A percentile compares a stretch with the other conserved stretches of the same genome.
phyloP scores from a whole-genome alignment of 1,140 invertebrate species.

The Capitella teleta region DNA sequence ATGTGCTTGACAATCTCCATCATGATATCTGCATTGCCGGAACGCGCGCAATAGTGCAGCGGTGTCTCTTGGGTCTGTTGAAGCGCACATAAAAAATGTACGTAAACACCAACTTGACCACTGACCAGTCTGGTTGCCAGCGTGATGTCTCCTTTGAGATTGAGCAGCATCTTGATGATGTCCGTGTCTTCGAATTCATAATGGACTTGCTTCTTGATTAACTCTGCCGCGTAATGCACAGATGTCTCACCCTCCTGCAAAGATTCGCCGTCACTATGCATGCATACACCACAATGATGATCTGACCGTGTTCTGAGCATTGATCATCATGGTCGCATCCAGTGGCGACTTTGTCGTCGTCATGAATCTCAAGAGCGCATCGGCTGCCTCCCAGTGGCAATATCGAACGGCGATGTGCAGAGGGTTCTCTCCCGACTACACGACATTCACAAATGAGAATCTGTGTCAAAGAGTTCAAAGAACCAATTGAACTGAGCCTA shows the following conservation, averaged over 20 bases:
- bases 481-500: no score
- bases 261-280: neutral
- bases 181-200: conserved; percentile 70
- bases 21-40: conserved; percentile 89
- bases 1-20: conserved; percentile 86
- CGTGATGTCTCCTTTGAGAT: conserved; percentile 79
- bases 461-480: no score
- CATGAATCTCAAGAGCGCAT: conserved; percentile 32
- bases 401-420: conserved; percentile 45
- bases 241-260: conserved; percentile 77
- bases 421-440: conserved; percentile 44
- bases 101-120: neutral
- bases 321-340: conserved; percentile 41
- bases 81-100: neutral
- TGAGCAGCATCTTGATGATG: conserved; percentile 73
- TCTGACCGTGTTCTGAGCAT: conserved; percentile 43
- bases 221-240: conserved; percentile 62
- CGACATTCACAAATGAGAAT: no score
- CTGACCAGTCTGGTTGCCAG: conserved; percentile 61
- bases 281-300: neutral
- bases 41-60: conserved; percentile 86
- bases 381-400: conserved; percentile 44
- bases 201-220: conserved; percentile 59
- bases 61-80: conserved; percentile 75
- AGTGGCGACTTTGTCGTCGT: conserved; percentile 22